Evolutionary conservation across 2,113 vertebrate genomes (phyloP), one percentile per base, ranked within the genome.

Genomic region (Cardinalis cardinalis): DNA sequence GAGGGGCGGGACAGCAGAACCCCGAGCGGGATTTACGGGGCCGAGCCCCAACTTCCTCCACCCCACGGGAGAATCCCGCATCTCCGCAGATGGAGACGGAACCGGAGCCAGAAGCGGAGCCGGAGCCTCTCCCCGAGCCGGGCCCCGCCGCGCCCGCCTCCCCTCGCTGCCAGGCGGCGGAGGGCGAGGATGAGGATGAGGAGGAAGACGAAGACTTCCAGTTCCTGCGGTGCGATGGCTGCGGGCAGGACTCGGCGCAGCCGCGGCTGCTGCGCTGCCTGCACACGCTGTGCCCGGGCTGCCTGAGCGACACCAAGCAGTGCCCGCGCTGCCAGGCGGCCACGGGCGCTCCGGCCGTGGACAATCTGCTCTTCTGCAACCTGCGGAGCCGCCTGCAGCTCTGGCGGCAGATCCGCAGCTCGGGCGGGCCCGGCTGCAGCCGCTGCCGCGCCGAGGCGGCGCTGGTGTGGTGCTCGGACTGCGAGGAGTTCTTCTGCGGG

Each of bases 211-310:
- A 79, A 6, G 97, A 97, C 15, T 97, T 98, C 63, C 88, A 86
- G 70, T 97, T 97, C 69, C 25, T 97, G 52, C 34, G 36, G 4
- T 98, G 97, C 5, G 93, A 95, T 34, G 9, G 51, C 38, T 98
- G 97, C 94, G 51, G 11, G 31, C 34, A 32, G 9, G 96, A 96
- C 68, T 93, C 96, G 1, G 83, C 87, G 52, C 92, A 72, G 48
- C 97, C 97, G 36, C 97, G 97, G 78, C 96, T 98, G 55, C 96
- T 98, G 24, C 55, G 84, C 64, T 98, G 97, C 65, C 82, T 98
- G 48, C 97, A 98, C 88, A 97, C 96, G 7, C 49, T 98, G 32
- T 98, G 97, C 44, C 85, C 89, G 0, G 23, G 10, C 32, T 98
- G 97, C 73, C 49, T 98, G 61, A 58, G 69, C 1, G 16, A 53